A percentile compares a stretch with the other conserved stretches of the same genome.
Conservation (phyloP, 2,888 invertebrate genomes). For the Sinotaia quadrata region DNA sequence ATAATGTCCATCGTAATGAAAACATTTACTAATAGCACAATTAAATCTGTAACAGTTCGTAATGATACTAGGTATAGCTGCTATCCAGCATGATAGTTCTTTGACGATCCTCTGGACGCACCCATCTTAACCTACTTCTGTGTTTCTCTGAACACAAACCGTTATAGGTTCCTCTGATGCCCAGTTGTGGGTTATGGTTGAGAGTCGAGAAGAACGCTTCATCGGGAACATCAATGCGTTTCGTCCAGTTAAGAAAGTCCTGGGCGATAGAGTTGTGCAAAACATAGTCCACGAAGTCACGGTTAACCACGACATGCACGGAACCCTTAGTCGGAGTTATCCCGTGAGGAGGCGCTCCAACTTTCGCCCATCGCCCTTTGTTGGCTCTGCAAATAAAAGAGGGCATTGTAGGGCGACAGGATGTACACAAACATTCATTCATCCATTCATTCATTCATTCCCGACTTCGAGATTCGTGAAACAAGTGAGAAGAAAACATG, state of each 20-base stretch:
- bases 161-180: slow-evolving; percentile 54
- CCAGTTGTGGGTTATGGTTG: slow-evolving; percentile 54
- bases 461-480: background rate
- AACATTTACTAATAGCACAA: too few relatives aligned
- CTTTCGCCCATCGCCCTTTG: background rate
- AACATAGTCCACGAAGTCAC: slow-evolving; percentile 52
- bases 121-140: too few relatives aligned
- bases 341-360: background rate
- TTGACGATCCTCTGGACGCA: too few relatives aligned
- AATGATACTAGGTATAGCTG: too few relatives aligned
- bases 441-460: background rate
- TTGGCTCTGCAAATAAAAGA: slow-evolving; percentile 1
- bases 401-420: background rate
- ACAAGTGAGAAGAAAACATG: too few relatives aligned
- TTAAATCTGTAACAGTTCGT: too few relatives aligned
- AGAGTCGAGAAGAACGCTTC: slow-evolving; percentile 59
- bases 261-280: slow-evolving; percentile 36
- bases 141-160: slow-evolving; percentile 44
- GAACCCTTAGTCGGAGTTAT: slow-evolving; percentile 45
- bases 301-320: slow-evolving; percentile 48
- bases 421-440: background rate
- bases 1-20: too few relatives aligned
- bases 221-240: slow-evolving; percentile 43
- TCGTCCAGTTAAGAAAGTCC: slow-evolving; percentile 48
- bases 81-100: too few relatives aligned